These are phyloP conservation scores for Sternarchorhynchus goeldii DNA, from an alignment of 2,797 vertebrate species.

Conservation along the genomic window DNA sequence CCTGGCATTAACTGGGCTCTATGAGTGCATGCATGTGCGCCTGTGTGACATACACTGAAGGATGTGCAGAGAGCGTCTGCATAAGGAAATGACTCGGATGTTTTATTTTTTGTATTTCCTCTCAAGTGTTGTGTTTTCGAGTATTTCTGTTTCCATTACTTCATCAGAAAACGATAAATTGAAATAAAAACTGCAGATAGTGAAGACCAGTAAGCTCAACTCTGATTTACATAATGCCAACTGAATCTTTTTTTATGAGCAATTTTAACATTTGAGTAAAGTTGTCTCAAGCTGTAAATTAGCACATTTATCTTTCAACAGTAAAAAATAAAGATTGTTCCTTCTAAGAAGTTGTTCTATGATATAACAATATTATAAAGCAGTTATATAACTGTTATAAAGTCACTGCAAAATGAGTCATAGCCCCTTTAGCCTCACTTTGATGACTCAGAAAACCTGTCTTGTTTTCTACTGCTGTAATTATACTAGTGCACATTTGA, in stretches of 20 bases:
- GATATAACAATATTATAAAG: not conserved
- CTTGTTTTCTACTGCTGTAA: not conserved
- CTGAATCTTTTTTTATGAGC: too few species aligned
- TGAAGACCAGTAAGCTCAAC: not conserved
- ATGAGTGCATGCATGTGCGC: constrained; percentile 1
- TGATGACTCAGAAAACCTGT: not conserved
- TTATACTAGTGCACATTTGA: not conserved
- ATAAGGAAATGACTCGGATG: not conserved
- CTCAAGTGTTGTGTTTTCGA: not conserved
- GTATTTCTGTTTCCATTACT: not conserved
- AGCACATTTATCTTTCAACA: too few species aligned
- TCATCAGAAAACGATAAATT: not conserved
- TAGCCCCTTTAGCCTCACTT: not conserved
- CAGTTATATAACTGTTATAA: not conserved
- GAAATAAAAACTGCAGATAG: too few species aligned
- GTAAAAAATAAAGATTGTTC: too few species aligned
- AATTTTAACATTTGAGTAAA: too few species aligned
- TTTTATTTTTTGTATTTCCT: not conserved
- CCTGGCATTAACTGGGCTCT: constrained; percentile 4
- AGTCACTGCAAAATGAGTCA: not conserved
- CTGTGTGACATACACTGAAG: not conserved
- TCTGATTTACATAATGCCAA: not conserved
- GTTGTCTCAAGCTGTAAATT: too few species aligned
- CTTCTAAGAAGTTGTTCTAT: not conserved
- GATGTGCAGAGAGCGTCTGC: constrained; percentile 1